Evolutionary conservation across 2,888 invertebrate genomes (phyloP), one percentile per base, ranked within the genome.

Genomic region (Erebia epiphron): DNA sequence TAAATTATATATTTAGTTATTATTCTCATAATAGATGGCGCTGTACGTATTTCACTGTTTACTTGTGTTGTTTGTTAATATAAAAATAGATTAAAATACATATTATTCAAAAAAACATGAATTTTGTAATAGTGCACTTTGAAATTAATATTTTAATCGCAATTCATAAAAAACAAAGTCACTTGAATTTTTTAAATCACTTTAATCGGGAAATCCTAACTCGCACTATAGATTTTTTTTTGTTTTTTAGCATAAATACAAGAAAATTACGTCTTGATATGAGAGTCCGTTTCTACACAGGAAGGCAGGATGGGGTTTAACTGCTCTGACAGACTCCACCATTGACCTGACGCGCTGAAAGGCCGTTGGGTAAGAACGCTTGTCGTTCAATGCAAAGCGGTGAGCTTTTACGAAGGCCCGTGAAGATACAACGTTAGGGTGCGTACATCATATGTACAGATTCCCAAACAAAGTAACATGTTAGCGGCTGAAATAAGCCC

Each of bases 261-360:
- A 52, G 21, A 50, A 49, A 16, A 13, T 35, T 4, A 0, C 1
- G 0, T 1, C 3, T 3, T 1, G 1, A 0, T 1, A 3, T 0
- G 80, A 82, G 85, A 85, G 88, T 88, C 87, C 87, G 80, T 85
- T 87, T 86, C 88, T 87, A 88, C 87, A 75, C 86, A 86, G 89
- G 80, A 18, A 77, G 75, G 82, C 82, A 85, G 86, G 84, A 67
- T 73, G 14, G 58, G 78, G 83, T 80, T 79, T 79, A 83, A 78
- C 87, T 86, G 80, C 77, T 10, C 77, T 80, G 2, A 65, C 56
- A 11, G 78, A 82, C 63, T 82, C 81, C 79, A 73, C 65, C 69
- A 46, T 75, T 71, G 73, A 73, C 56, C 16, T 64, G 13, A 46
- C 10, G 46, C 11, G 9, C 35, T 10, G 18, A 26, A 61, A 18